phyloP scores from a whole-genome alignment of 92 coral and sea anemone species.

The Muricea muricata region DNA sequence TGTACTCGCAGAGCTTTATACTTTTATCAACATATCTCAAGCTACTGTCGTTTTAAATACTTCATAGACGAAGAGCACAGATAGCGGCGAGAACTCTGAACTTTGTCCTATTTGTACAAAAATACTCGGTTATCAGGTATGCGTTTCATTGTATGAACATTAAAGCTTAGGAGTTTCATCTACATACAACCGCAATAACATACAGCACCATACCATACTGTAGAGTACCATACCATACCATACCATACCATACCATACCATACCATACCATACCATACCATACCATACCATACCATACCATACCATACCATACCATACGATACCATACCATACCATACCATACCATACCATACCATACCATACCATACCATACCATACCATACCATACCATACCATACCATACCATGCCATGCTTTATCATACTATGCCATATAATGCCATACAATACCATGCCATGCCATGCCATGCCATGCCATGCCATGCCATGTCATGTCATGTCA shows the following conservation, averaged over 20 bases:
- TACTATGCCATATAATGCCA: too few species aligned
- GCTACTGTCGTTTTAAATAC: background rate
- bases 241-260: background rate
- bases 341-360: background rate
- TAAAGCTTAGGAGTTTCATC: too few species aligned
- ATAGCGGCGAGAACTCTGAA: constrained; percentile 88
- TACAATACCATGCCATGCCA: too few species aligned
- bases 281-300: background rate
- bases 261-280: background rate
- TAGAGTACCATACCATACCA: background rate
- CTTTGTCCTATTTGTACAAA: constrained; percentile 95
- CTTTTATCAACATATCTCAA: background rate
- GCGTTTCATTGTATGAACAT: too few species aligned
- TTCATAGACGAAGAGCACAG: constrained; percentile 74
- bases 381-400: too few species aligned
- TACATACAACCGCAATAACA: background rate
- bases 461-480: too few species aligned
- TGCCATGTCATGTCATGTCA: too few species aligned
- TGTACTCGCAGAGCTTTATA: background rate
- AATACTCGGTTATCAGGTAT: constrained; percentile 86
- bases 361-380: too few species aligned
- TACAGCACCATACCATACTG: background rate
- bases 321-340: background rate
- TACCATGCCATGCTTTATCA: too few species aligned
- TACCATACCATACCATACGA: background rate